Conservation (phyloP, 2,113 vertebrate species). For the Ceuthmochares aereus region DNA sequence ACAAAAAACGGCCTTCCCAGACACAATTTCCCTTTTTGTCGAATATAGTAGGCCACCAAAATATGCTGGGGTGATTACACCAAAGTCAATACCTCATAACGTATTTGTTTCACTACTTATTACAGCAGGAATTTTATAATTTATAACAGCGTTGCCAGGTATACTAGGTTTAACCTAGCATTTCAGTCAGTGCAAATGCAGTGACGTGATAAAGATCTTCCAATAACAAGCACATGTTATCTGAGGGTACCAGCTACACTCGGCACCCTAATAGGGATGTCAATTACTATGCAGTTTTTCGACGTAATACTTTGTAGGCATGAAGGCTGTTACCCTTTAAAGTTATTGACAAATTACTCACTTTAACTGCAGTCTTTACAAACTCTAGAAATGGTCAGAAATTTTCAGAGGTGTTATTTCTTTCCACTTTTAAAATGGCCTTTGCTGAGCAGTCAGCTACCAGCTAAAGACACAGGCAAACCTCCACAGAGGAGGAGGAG, state of each 20-base stretch:
- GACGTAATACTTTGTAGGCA: background rate
- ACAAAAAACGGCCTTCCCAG: background rate
- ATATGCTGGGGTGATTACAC: background rate
- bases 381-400: background rate
- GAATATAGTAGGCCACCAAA: background rate
- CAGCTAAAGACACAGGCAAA: background rate
- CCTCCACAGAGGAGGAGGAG: background rate
- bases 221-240: background rate
- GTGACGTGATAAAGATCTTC: background rate
- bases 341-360: background rate
- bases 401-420: background rate
- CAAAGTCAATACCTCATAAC: background rate
- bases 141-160: background rate
- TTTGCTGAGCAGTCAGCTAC: background rate
- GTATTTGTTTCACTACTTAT: background rate
- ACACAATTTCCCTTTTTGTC: background rate
- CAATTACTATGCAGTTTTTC: background rate
- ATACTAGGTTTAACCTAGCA: background rate
- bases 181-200: background rate
- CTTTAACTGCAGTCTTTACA: background rate
- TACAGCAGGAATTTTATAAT: background rate
- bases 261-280: background rate
- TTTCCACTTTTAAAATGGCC: background rate
- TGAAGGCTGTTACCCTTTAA: background rate
- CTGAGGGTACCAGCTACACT: background rate